Evolutionary conservation across 1,140 invertebrate species (phyloP).

Genomic region (Reticulitermes speratus): DNA sequence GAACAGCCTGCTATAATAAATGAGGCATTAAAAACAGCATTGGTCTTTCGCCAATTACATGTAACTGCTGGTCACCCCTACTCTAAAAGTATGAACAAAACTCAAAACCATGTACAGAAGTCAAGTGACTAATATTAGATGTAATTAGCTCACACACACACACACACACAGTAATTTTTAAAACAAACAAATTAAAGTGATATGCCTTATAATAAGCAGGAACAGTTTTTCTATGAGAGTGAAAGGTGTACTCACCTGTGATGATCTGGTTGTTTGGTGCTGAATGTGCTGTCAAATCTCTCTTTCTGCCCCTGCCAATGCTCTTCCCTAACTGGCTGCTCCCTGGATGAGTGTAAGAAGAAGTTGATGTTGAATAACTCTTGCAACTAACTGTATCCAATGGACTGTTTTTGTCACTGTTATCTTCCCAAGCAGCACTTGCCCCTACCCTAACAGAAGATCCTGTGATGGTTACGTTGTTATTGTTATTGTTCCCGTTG

Average conservation of each 20-base stretch:
- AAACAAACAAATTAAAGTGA: no score
- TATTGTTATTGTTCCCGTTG: slow-evolving; percentile 25
- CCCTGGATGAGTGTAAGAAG: slow-evolving; percentile 3
- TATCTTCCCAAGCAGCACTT: background rate
- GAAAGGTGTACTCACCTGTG: background rate
- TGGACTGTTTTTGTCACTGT: background rate
- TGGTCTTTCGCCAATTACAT: no score
- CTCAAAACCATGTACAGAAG: no score
- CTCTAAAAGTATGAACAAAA: no score
- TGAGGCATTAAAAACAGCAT: no score
- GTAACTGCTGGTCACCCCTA: no score
- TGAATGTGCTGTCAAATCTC: slow-evolving; percentile 20
- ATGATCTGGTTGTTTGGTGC: background rate
- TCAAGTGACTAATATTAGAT: no score
- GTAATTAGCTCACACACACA: no score
- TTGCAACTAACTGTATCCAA: slow-evolving; percentile 14
- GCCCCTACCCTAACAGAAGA: background rate
- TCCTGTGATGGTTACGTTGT: slow-evolving; percentile 7
- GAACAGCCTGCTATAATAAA: no score
- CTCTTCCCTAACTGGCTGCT: slow-evolving; percentile 12
- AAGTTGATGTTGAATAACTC: slow-evolving; percentile 1
- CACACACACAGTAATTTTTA: no score
- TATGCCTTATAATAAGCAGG: no score
- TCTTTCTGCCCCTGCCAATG: slow-evolving; percentile 21
- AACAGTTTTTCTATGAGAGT: no score